Conservation (phyloP, 2,797 vertebrate genomes). For the Anolis apletophallus region DNA sequence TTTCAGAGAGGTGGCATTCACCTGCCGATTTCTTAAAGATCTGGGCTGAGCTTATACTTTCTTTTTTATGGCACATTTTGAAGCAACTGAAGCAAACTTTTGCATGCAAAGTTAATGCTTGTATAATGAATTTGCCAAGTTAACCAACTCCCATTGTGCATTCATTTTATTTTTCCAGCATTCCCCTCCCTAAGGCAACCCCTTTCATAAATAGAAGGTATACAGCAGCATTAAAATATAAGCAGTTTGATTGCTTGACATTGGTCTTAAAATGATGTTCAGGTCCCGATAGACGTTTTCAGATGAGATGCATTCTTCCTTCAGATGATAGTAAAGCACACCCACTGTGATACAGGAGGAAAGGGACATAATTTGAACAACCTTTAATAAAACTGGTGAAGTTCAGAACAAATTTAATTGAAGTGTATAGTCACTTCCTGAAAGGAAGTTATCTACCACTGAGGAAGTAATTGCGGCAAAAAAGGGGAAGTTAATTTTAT, state of each 20-base stretch:
- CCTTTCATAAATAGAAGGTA: slow-evolving; percentile 48
- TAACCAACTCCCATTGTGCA: not conserved
- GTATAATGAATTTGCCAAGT: slow-evolving; percentile 21
- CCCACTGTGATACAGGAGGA: slow-evolving; percentile 67
- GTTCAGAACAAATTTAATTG: not conserved
- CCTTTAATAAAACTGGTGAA: not conserved
- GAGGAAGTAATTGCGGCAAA: not conserved
- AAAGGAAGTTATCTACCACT: not conserved
- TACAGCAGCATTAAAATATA: not conserved
- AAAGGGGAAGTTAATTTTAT: not conserved
- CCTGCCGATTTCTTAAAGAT: not conserved
- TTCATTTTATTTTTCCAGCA: not conserved
- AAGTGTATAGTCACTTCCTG: not conserved
- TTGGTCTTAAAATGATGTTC: slow-evolving; percentile 35
- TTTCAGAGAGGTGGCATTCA: not conserved
- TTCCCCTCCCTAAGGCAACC: slow-evolving; percentile 21
- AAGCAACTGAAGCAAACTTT: slow-evolving; percentile 34
- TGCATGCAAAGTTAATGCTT: slow-evolving; percentile 43
- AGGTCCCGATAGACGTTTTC: slow-evolving; percentile 24
- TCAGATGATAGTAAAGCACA: slow-evolving; percentile 80
- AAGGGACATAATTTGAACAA: slow-evolving; percentile 13
- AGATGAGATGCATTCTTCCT: not conserved
- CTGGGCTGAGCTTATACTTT: not conserved
- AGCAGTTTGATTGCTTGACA: not conserved
- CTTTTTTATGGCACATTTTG: not conserved